Conservation (phyloP, 2,113 vertebrate genomes). For the Motacilla alba region DNA sequence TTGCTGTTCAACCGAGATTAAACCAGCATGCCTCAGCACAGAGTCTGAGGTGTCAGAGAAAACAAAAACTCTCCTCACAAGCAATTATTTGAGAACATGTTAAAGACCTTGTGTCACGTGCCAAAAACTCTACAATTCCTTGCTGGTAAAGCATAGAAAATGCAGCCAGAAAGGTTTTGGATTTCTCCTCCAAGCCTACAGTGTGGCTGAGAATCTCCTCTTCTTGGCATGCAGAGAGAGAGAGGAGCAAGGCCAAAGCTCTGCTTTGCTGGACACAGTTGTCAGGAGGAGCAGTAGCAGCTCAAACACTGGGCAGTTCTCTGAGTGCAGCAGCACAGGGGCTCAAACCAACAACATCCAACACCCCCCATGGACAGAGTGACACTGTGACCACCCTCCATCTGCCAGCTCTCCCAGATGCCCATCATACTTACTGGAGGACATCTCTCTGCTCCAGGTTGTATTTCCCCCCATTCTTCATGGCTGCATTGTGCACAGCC, state of each 20-base stretch:
- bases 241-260: background rate
- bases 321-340: background rate
- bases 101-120: background rate
- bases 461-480: conserved; percentile 95
- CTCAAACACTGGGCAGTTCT: background rate
- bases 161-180: background rate
- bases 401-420: background rate
- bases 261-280: background rate
- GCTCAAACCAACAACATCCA: fast-evolving
- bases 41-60: background rate
- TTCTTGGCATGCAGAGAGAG: background rate
- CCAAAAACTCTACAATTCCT: background rate
- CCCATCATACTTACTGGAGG: conserved; percentile 84
- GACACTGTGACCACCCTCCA: background rate
- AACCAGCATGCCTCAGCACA: background rate
- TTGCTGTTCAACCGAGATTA: background rate
- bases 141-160: background rate
- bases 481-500: conserved; percentile 93
- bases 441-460: conserved; percentile 96
- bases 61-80: background rate
- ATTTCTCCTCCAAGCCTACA: background rate
- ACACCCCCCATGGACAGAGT: background rate
- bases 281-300: background rate
- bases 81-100: conserved; percentile 10
- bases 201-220: background rate